Evolutionary conservation across 2,888 invertebrate species (phyloP).

Genomic region (Tanytarsus gracilentus): DNA sequence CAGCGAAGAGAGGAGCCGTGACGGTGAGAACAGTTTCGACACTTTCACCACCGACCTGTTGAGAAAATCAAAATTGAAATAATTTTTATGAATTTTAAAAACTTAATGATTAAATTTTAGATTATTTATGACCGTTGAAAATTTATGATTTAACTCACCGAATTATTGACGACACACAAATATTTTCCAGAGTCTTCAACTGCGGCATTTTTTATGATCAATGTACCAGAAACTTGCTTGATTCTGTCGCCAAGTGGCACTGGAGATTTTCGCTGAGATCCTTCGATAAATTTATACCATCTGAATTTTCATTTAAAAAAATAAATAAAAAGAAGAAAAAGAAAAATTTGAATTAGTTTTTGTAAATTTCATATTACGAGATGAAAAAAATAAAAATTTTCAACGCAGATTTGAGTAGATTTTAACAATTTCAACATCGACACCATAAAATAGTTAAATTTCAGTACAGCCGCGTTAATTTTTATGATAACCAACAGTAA

Average conservation of each 20-base stretch:
- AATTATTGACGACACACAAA: conserved; percentile 88
- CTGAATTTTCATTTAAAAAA: conserved; percentile 45
- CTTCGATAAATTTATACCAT: conserved; percentile 91
- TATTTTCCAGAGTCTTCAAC: conserved; percentile 93
- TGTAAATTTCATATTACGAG: no score
- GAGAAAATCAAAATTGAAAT: no score
- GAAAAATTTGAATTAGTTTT: no score
- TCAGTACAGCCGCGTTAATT: no score
- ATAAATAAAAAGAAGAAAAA: no score
- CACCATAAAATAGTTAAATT: no score
- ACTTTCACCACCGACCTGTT: conserved; percentile 65
- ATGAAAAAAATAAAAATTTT: no score
- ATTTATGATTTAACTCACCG: conserved; percentile 57
- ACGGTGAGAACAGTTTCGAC: conserved; percentile 88
- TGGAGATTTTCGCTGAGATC: conserved; percentile 75
- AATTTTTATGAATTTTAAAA: no score
- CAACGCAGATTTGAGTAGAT: no score
- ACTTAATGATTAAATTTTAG: not conserved
- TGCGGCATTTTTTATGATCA: conserved; percentile 83
- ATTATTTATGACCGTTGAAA: not conserved
- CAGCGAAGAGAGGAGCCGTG: conserved; percentile 78
- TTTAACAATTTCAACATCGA: no score
- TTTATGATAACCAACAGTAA: no score
- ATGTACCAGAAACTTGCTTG: conserved; percentile 85
- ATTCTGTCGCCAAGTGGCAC: conserved; percentile 82